Evolutionary conservation across 1,140 invertebrate species (phyloP).

Genomic region (Dreissena polymorpha): DNA sequence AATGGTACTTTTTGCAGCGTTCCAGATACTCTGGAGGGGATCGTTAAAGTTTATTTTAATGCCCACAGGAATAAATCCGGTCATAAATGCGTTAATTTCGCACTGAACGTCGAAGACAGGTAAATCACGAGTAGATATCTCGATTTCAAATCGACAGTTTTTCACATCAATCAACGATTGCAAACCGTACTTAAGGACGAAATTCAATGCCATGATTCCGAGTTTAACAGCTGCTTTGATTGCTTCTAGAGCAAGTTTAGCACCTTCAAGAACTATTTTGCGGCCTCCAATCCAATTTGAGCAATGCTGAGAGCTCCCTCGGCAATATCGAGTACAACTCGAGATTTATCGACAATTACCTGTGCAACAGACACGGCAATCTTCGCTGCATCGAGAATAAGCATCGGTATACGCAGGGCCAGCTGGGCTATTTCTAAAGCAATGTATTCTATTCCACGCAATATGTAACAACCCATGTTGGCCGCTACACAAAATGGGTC

Average conservation of each 20-base stretch:
- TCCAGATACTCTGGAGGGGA: conserved; percentile 43
- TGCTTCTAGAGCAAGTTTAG: conserved; percentile 38
- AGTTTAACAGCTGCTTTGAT: conserved; percentile 37
- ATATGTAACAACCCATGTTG: conserved; percentile 45
- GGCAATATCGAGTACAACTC: conserved; percentile 25
- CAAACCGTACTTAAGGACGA: conserved; percentile 29
- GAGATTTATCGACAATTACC: conserved; percentile 50
- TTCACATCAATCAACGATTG: conserved; percentile 44
- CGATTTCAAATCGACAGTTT: conserved; percentile 48
- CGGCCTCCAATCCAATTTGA: conserved; percentile 23
- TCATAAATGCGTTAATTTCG: conserved; percentile 48
- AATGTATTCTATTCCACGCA: conserved; percentile 30
- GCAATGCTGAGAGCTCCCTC: conserved; percentile 23
- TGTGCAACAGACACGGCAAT: conserved; percentile 35
- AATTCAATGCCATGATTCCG: conserved; percentile 14
- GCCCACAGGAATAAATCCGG: conserved; percentile 25
- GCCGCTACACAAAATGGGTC: conserved; percentile 27
- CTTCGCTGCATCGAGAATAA: conserved; percentile 49
- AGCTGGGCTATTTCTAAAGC: conserved; percentile 43
- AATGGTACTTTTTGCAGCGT: conserved; percentile 39
- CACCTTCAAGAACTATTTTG: conserved; percentile 25
- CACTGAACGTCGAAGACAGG: conserved; percentile 48
- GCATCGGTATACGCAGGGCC: conserved; percentile 37
- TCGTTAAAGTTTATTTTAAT: conserved; percentile 48
- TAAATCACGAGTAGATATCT: conserved; percentile 37